Conservation (phyloP, 2,113 vertebrate genomes). For the Vidua chalybeata region DNA sequence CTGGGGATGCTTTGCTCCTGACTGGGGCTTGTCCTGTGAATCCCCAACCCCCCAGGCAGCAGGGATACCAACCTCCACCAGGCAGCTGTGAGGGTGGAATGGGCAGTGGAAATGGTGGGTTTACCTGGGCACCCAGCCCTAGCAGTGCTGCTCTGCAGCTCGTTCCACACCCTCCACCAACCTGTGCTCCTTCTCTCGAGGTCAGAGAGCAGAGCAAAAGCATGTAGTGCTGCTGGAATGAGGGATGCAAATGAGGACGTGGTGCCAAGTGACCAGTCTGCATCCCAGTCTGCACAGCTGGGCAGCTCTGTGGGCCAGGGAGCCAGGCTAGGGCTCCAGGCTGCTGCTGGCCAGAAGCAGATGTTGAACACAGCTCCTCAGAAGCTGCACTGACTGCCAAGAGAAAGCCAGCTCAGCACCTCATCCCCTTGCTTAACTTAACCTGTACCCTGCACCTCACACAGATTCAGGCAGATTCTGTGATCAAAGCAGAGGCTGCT, state of each 20-base stretch:
- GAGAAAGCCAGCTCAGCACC: not conserved
- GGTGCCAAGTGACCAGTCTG: not conserved
- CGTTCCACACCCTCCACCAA: not conserved
- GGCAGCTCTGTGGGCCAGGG: not conserved
- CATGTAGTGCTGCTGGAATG: not conserved
- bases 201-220: not conserved
- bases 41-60: not conserved
- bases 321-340: not conserved
- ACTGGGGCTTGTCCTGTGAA: not conserved
- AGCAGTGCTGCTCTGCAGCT: not conserved
- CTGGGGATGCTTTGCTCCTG: not conserved
- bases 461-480: not conserved
- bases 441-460: not conserved
- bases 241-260: not conserved
- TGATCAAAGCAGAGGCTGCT: not conserved
- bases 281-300: not conserved
- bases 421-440: not conserved
- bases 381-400: not conserved
- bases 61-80: fast-evolving
- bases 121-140: not conserved
- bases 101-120: not conserved
- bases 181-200: not conserved
- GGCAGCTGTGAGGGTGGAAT: not conserved
- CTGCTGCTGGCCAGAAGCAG: not conserved
- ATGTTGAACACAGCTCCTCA: not conserved